phyloP scores from a whole-genome alignment of 2,797 vertebrate genomes.

The Pantherophis vulpinus region DNA sequence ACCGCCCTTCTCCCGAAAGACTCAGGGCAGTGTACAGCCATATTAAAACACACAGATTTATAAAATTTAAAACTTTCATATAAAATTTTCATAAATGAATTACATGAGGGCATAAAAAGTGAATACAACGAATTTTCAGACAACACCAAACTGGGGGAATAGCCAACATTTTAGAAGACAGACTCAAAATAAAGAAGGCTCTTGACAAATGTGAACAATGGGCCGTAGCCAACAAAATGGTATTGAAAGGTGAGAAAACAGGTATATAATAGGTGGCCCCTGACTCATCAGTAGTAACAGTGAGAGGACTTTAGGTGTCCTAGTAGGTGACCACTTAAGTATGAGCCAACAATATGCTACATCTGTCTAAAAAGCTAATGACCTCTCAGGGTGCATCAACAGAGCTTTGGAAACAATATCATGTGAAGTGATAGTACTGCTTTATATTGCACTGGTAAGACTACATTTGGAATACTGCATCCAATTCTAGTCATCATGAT shows the following conservation, averaged over 20 bases:
- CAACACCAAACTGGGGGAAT: neutral
- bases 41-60: no score
- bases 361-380: neutral
- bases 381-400: neutral
- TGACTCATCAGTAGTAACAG: neutral
- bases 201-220: neutral
- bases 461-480: neutral
- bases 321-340: neutral
- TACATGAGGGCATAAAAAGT: neutral
- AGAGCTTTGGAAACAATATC: neutral
- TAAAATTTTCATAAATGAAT: neutral
- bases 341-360: neutral
- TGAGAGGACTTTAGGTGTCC: neutral
- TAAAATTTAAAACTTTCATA: no score
- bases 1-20: no score
- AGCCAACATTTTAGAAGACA: neutral
- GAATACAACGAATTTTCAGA: neutral
- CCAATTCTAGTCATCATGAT: neutral
- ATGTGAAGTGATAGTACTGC: neutral
- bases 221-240: neutral
- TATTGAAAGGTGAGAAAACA: neutral
- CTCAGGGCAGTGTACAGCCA: no score
- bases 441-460: neutral
- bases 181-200: neutral
- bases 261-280: neutral